A percentile compares a stretch with the other conserved stretches of the same genome.
These are phyloP conservation scores for Laticauda laticaudata DNA, from an alignment of 2,113 vertebrate species.

Conservation along the genomic window DNA sequence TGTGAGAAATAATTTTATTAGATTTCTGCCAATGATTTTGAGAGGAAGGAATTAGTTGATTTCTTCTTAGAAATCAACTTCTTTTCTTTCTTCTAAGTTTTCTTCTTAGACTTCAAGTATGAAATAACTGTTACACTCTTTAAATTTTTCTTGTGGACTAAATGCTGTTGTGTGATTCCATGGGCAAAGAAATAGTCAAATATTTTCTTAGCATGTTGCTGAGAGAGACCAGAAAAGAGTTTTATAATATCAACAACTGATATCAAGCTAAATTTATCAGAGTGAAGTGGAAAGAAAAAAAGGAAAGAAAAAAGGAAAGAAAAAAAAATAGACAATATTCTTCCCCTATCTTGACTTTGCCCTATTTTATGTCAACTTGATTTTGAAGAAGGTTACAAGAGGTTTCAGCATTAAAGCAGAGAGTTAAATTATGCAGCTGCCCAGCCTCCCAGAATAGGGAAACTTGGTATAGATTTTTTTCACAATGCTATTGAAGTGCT, in stretches of 20 bases:
- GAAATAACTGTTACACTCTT: background rate
- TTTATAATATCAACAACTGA: slow-evolving; percentile 10
- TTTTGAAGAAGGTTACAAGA: slow-evolving; percentile 73
- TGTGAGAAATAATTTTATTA: background rate
- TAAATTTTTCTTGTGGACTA: slow-evolving; percentile 37
- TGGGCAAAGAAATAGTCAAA: slow-evolving; percentile 63
- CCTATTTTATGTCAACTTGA: slow-evolving; percentile 62
- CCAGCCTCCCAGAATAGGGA: slow-evolving; percentile 74
- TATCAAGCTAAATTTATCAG: slow-evolving; percentile 29
- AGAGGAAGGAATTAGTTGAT: background rate
- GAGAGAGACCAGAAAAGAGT: background rate
- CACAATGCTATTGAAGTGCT: slow-evolving; percentile 86
- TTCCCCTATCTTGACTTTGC: slow-evolving; percentile 67
- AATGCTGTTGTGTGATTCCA: slow-evolving; percentile 63
- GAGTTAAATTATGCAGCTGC: slow-evolving; percentile 78
- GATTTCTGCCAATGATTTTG: background rate
- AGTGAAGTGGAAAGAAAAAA: slow-evolving; percentile 52
- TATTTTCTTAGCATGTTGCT: slow-evolving; percentile 53
- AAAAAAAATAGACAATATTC: slow-evolving; percentile 52
- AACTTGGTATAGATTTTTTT: slow-evolving; percentile 75
- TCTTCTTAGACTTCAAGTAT: background rate
- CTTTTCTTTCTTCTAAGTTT: too few species aligned
- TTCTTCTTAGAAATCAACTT: background rate
- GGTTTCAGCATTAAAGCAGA: slow-evolving; percentile 61
- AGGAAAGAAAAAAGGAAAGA: slow-evolving; percentile 33